These are phyloP conservation scores for Aquatica leii DNA, from an alignment of 2,888 invertebrate species.

Conservation along the genomic window DNA sequence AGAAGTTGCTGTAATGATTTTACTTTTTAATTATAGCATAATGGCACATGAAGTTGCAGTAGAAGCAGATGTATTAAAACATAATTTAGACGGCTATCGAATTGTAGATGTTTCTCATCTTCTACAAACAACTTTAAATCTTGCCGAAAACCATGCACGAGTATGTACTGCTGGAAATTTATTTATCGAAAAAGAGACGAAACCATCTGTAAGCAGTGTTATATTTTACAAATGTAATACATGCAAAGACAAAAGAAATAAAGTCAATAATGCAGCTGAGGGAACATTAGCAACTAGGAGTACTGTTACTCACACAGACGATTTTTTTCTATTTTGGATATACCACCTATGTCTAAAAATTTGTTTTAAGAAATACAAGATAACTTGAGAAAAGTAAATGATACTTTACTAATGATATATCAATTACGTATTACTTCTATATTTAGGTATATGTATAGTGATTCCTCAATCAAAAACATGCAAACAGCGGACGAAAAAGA, in stretches of 20 bases:
- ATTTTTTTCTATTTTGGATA: slow-evolving; percentile 10
- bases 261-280: slow-evolving; percentile 1
- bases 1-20: no score
- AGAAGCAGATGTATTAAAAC: no score
- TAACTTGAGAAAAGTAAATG: background rate
- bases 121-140: background rate
- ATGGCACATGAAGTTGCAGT: no score
- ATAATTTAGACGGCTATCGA: background rate
- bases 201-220: background rate
- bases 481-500: slow-evolving; percentile 1
- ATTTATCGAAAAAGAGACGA: slow-evolving; percentile 4
- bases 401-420: background rate
- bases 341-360: slow-evolving; percentile 5
- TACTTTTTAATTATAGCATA: no score
- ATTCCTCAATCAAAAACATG: no score
- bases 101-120: slow-evolving; percentile 2
- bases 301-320: background rate
- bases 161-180: background rate
- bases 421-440: background rate
- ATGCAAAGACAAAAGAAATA: slow-evolving; percentile 1
- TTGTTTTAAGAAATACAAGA: slow-evolving; percentile 15
- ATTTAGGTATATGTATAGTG: background rate
- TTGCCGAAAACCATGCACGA: slow-evolving; percentile 7
- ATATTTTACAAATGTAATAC: slow-evolving; percentile 7
- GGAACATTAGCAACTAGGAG: slow-evolving; percentile 12